phyloP scores from a whole-genome alignment of 2,888 invertebrate genomes.

The Diabrotica balteata region DNA sequence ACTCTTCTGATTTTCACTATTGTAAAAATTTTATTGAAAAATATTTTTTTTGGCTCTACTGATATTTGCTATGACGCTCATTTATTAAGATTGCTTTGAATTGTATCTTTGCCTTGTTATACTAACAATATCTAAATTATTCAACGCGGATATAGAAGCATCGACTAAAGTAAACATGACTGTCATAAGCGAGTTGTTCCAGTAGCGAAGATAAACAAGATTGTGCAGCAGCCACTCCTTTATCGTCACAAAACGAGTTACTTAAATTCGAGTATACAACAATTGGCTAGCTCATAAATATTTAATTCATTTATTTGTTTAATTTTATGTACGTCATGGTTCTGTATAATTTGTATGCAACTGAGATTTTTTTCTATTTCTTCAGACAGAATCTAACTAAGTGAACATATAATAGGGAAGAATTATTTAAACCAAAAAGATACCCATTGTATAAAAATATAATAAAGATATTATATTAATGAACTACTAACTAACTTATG shows the following conservation, averaged over 20 bases:
- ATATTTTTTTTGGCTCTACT: too few relatives aligned
- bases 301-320: slow-evolving; percentile 28
- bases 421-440: too few relatives aligned
- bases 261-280: slow-evolving; percentile 27
- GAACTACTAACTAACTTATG: too few relatives aligned
- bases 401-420: too few relatives aligned
- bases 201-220: slow-evolving; percentile 36
- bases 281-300: slow-evolving; percentile 30
- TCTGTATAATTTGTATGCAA: background rate
- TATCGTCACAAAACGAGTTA: slow-evolving; percentile 20
- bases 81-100: background rate
- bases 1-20: too few relatives aligned
- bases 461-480: too few relatives aligned
- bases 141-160: slow-evolving; percentile 27
- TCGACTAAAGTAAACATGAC: slow-evolving; percentile 31
- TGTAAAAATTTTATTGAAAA: too few relatives aligned
- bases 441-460: too few relatives aligned
- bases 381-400: too few relatives aligned
- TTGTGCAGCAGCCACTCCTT: slow-evolving; percentile 36
- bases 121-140: slow-evolving; percentile 7
- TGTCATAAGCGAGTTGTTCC: slow-evolving; percentile 28
- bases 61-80: too few relatives aligned
- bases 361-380: too few relatives aligned
- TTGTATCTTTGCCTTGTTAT: background rate
- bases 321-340: slow-evolving; percentile 15